phyloP scores from a whole-genome alignment of 2,888 invertebrate species.

The Therioaphis trifolii region DNA sequence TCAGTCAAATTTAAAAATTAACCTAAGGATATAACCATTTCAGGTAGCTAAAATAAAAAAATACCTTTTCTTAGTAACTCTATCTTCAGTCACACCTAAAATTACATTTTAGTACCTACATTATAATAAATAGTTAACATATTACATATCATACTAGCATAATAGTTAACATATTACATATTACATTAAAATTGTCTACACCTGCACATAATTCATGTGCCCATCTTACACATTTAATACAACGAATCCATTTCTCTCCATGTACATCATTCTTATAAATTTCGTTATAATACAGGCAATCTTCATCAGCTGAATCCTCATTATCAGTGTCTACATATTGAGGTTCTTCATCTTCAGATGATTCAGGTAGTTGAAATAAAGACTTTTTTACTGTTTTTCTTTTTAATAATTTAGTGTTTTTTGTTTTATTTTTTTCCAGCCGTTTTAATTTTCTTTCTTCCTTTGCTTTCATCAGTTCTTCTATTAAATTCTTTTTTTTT shows the following conservation, averaged over 20 bases:
- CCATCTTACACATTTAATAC: conserved; percentile 22
- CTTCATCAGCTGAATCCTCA: too few relatives aligned
- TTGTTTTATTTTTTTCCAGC: neutral
- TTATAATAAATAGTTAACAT: neutral
- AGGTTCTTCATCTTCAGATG: conserved; percentile 22
- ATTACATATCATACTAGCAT: neutral
- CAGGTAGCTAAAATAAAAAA: too few relatives aligned
- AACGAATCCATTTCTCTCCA: conserved; percentile 14
- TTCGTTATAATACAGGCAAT: conserved; percentile 1
- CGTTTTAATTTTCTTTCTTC: neutral
- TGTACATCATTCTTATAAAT: conserved; percentile 10
- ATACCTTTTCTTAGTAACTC: too few relatives aligned
- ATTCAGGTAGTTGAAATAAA: conserved; percentile 22
- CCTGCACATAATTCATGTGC: too few relatives aligned
- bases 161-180: neutral
- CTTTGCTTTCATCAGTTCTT: conserved; percentile 12
- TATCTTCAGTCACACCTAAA: too few relatives aligned
- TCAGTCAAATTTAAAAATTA: too few relatives aligned
- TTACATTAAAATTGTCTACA: too few relatives aligned
- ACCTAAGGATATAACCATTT: too few relatives aligned
- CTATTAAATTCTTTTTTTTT: conserved; percentile 22
- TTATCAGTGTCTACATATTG: conserved; percentile 6
- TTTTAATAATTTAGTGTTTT: conserved; percentile 20
- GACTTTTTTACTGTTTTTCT: conserved; percentile 22
- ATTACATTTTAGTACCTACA: too few relatives aligned